phyloP scores from a whole-genome alignment of 2,797 vertebrate genomes.

The Malacoctenus gilli region DNA sequence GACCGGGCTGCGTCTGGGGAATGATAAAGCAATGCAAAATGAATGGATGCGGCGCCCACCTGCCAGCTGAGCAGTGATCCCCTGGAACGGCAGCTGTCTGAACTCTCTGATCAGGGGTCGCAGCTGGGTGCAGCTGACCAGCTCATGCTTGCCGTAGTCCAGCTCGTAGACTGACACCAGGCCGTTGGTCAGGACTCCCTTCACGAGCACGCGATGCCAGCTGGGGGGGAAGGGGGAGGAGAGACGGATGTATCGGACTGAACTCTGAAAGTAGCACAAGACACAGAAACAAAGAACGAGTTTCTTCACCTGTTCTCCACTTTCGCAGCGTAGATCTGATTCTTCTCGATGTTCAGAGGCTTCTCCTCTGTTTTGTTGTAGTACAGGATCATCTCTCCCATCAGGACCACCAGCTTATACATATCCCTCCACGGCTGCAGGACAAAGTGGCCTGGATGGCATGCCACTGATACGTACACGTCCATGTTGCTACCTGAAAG shows the following conservation, averaged over 20 bases:
- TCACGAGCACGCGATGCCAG: constrained; percentile 92
- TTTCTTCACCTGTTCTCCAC: constrained; percentile 90
- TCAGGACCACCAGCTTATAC: constrained; percentile 91
- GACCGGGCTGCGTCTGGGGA: too few species aligned
- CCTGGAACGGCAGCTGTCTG: constrained; percentile 91
- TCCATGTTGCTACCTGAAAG: constrained; percentile 88
- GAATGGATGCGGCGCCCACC: constrained; percentile 82
- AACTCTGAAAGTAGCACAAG: too few species aligned
- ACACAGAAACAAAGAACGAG: too few species aligned
- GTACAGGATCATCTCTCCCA: constrained; percentile 96
- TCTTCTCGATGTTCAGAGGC: constrained; percentile 82
- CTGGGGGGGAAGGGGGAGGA: constrained; percentile 60
- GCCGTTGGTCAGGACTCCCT: constrained; percentile 89
- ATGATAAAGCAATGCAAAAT: too few species aligned
- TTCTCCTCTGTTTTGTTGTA: constrained; percentile 90
- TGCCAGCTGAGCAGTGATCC: constrained; percentile 91
- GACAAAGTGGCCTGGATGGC: constrained; percentile 97
- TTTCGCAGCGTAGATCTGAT: constrained; percentile 93
- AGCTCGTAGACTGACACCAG: constrained; percentile 91
- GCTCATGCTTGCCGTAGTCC: constrained; percentile 93
- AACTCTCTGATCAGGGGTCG: constrained; percentile 86
- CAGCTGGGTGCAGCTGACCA: constrained; percentile 85
- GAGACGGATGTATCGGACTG: too few species aligned
- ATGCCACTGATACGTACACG: constrained; percentile 93
- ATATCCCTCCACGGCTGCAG: constrained; percentile 96